Evolutionary conservation across 1,140 invertebrate genomes (phyloP), one percentile per base, ranked within the genome.

Genomic region (Procambarus virginalis): DNA sequence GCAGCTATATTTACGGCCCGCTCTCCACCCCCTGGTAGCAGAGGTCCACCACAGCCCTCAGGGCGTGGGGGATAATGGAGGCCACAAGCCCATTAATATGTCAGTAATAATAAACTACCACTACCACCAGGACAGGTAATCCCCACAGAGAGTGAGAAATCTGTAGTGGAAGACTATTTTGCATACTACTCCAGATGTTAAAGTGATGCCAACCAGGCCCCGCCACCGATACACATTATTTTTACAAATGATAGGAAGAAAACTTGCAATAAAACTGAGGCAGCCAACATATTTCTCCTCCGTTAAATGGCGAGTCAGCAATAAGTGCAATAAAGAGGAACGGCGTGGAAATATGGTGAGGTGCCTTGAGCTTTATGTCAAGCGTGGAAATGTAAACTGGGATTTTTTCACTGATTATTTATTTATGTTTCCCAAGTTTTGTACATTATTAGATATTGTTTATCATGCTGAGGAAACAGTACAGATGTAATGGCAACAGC

Each of bases 351-450:
- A 14, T 22, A 22, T 12, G 75, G 22, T 60, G 75, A 55, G 75
- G 51, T 86, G 73, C 51, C 46, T 20, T 14, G 34, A 58, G n/a
- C 22, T 51, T 64, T 84, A 84, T 84, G 70, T 75, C 77, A 88
- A 80, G 46, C 51, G 64, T 88, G 86, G 76, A 89, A 84, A 89
- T 81, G 88, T 89, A 89, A 89, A 89, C 81, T 78, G 81, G 81
- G 60, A 84, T 81, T 78, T 79, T 84, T 78, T 89, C 80, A 84
- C 81, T 89, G 88, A 89, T 89, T 78, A 84, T 89, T 89, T 89
- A 89, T 89, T 89, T 89, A 89, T 77, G 88, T 89, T 89, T 89
- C 88, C 88, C 82, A 89, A 78, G 81, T 89, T 89, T 89, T 89
- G 88, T 89, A 89, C 88, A 89, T 89, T 89, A 89, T 89, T 83